A percentile compares a stretch with the other conserved stretches of the same genome.
Conservation (phyloP, 2,888 invertebrate species). For the Helleia helle region DNA sequence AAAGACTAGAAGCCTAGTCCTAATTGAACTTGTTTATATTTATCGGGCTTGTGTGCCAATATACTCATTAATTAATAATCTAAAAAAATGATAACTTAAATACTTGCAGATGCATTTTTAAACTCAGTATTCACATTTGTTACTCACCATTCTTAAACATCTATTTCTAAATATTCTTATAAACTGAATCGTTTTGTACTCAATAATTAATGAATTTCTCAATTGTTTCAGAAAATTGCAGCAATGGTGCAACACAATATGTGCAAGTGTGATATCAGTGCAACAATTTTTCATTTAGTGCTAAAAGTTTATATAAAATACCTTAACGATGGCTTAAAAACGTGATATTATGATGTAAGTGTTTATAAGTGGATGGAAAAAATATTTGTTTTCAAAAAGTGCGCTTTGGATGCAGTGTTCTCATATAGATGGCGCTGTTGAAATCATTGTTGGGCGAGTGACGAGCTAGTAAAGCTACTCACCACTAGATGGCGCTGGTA, state of each 20-base stretch:
- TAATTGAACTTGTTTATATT: too few species aligned
- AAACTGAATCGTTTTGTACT: too few species aligned
- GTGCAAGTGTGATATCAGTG: constrained; percentile 51
- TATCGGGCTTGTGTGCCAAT: too few species aligned
- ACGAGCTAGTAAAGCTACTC: constrained; percentile 38
- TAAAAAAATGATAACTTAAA: too few species aligned
- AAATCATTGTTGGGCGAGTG: constrained; percentile 44
- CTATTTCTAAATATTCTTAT: too few species aligned
- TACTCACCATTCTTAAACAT: too few species aligned
- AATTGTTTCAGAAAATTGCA: constrained; percentile 54
- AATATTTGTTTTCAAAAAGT: constrained; percentile 38
- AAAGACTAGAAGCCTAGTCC: too few species aligned
- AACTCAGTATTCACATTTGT: too few species aligned
- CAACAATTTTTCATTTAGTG: constrained; percentile 37
- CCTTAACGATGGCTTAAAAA: constrained; percentile 29
- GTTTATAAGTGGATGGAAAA: constrained; percentile 15
- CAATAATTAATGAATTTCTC: constrained; percentile 27
- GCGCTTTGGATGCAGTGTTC: constrained; percentile 68
- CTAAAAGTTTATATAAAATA: constrained; percentile 32
- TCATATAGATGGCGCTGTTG: constrained; percentile 54
- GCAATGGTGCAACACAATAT: constrained; percentile 45
- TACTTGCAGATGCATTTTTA: too few species aligned
- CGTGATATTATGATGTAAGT: constrained; percentile 28
- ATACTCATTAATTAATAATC: too few species aligned
- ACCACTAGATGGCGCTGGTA: constrained; percentile 54